Base-by-base conservation (phyloP, 2,113 vertebrate species). In the Oxyura jamaicensis region DNA sequence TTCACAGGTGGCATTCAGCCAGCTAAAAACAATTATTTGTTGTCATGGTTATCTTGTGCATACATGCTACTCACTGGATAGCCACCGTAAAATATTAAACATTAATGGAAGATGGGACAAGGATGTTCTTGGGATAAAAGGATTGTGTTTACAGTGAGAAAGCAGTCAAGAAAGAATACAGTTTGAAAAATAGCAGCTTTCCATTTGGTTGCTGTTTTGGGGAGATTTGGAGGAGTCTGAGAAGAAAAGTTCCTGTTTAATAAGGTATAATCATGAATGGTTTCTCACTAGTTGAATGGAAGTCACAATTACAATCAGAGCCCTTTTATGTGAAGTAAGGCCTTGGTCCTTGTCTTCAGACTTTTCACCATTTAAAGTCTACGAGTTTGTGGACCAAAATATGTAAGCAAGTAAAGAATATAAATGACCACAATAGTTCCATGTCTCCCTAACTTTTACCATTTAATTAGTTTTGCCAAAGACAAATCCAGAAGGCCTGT, bases 31-130 rank as follows among this genome's bases (percentile, higher is more conserved):
- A 71, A 19, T 63, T 85, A 53, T 90, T 88, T 94, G 66, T 92
- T 91, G 74, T 75, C 85, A 77, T 78, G 42, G 65, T 84, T 94
- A 50, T 94, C 77, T 73, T 74, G 56, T 91, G 72, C 60, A 71
- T 77, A 67, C 23, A 11, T 73, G 39, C n/a, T 31, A 73, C 78
- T 95, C 36, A 58, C 83, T 88, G 90, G 83, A 58, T 56, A 88
- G 29, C 52, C 29, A 65, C 26, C 17, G 62, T 35, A 76, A 96
- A 87, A 80, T 67, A 77, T 19, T 83, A 65, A 66, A 62, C 1
- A 12, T 65, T 60, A 86, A 0, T 18, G 66, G 26, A 69, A n/a
- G 10, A 50, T 48, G 53, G 68, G 33, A 55, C 19, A 62, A 26
- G 41, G 84, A 77, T 60, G 39, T 17, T 52, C 90, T 90, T 13